Base-by-base conservation (phyloP, 2,113 vertebrate genomes). In the Oophaga pumilio region DNA sequence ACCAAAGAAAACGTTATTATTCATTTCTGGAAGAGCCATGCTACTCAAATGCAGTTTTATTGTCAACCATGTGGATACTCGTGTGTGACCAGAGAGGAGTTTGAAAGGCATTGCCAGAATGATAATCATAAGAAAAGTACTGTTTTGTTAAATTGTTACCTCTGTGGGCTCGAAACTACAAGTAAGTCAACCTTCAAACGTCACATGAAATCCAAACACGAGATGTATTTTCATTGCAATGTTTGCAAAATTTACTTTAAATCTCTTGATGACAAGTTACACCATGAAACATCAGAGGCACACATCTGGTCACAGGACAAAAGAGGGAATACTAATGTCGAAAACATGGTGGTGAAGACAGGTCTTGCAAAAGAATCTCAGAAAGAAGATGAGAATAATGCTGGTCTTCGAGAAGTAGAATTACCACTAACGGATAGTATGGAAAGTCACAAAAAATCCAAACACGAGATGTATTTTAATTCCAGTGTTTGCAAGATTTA, bases 201-300 rank as follows among this genome's bases (percentile, higher is more conserved):
- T 20, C 94, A 95, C 74, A 93, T 94, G 94, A 91, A 81, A 89
- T 92, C 93, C 18, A 84, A 82, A 1, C 95, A 95, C 87, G 89
- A 86, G 13, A 80, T 93, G 91, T 77, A 84, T 4, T 89, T 92
- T 26, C 87, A 91, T 22, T 95, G 95, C 85, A 20, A 87, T 68
- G 43, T 59, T 74, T 95, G 95, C n/a, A 4, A 89, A 77, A 73
- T 92, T 50, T 94, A 92, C 90, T 94, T 93, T 89, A 89, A 89
- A 8, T 89, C 79, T 0, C 90, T 94, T 89, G 91, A 93, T 80
- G 94, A 94, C 18, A 8, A 92, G 82, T 80, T 90, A 85, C 91
- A 90, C 22, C 95, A 95, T 90, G 89, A 88, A 81, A 89, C 90
- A 84, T 66, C 80, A 0, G 93, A 93, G 76, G 89, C 91, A 33